phyloP scores from a whole-genome alignment of 2,888 invertebrate species.

The Lasius platythorax region DNA sequence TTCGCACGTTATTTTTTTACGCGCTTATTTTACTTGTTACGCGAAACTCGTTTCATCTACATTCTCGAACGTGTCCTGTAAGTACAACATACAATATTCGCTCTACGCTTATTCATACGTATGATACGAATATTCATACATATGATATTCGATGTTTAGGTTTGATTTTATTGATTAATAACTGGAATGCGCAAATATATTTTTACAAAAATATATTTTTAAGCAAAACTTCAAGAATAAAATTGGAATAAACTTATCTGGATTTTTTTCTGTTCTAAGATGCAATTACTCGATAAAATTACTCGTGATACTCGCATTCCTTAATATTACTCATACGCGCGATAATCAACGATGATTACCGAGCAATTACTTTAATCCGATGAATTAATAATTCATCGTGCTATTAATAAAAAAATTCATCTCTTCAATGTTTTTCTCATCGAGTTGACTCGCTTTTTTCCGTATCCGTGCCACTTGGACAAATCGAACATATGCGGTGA shows the following conservation, averaged over 20 bases:
- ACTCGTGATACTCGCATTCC: neutral
- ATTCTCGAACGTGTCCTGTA: neutral
- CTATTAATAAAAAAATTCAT: neutral
- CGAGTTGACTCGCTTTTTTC: neutral
- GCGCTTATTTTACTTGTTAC: neutral
- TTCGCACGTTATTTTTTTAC: constrained; percentile 10
- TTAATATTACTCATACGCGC: neutral
- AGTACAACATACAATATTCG: neutral
- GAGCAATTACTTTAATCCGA: neutral
- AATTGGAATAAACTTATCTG: neutral
- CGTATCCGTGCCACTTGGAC: neutral
- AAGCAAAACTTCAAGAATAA: neutral
- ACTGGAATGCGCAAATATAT: neutral
- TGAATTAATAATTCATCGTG: neutral
- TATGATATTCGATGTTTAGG: neutral
- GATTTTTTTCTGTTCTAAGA: neutral
- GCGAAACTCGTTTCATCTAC: constrained; percentile 23
- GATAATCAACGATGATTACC: neutral
- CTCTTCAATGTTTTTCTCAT: neutral
- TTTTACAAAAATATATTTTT: neutral
- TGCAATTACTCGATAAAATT: neutral
- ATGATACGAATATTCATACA: neutral
- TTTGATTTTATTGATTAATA: constrained; percentile 6
- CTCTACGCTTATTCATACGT: neutral
- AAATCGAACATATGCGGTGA: neutral